Percentiles rank a stretch among this genome's conserved stretches.
Evolutionary conservation across 2,888 invertebrate genomes (phyloP).

Genomic region (Pseudococcus longispinus): DNA sequence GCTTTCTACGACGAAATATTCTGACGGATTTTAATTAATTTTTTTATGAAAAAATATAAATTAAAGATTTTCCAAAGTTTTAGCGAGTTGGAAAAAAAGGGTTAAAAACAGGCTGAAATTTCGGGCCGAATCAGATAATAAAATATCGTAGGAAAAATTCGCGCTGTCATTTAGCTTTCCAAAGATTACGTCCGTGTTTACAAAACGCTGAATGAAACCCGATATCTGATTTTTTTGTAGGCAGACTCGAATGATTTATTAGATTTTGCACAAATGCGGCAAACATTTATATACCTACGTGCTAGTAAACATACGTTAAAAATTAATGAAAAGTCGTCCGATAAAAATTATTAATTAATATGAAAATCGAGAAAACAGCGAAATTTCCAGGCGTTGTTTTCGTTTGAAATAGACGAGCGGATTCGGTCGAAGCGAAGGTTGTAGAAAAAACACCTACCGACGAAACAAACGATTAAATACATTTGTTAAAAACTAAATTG

Average conservation of each 20-base stretch:
- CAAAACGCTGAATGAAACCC: background rate
- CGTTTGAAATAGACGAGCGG: background rate
- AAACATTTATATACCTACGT: background rate
- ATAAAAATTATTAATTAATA: background rate
- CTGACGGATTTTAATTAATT: too few relatives aligned
- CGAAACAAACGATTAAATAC: background rate
- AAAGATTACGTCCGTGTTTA: background rate
- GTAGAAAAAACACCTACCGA: background rate
- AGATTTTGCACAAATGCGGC: background rate
- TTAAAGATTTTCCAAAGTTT: too few relatives aligned
- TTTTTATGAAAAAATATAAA: too few relatives aligned
- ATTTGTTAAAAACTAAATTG: constrained; percentile 33
- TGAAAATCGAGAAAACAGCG: background rate
- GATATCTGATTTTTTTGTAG: background rate
- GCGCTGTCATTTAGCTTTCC: background rate
- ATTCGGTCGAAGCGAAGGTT: background rate
- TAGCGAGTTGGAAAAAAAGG: background rate
- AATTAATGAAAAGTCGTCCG: background rate
- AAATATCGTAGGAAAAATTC: background rate
- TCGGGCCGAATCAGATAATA: background rate
- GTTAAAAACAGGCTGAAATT: background rate
- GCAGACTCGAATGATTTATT: background rate
- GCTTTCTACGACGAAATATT: too few relatives aligned
- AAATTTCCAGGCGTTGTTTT: background rate
- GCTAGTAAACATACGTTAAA: background rate